Conservation (phyloP, 64 coral and sea anemone species). For the Dendrophyllia cribrosa region DNA sequence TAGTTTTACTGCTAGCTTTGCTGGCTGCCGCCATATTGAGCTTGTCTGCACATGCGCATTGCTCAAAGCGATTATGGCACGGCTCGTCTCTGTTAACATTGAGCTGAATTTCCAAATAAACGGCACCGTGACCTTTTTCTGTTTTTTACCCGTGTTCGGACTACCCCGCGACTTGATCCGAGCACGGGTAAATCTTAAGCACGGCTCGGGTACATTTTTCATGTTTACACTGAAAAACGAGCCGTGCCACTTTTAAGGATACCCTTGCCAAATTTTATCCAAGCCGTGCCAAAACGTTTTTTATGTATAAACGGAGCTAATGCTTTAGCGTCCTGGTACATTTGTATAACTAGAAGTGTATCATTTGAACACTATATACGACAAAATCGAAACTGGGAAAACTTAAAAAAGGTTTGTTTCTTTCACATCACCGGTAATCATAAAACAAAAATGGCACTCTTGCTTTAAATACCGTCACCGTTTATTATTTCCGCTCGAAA, state of each 20-base stretch:
- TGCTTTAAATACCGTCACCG: not conserved
- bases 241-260: no score
- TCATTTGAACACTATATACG: no score
- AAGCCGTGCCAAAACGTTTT: no score
- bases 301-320: no score
- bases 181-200: not conserved
- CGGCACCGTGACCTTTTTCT: not conserved
- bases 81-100: not conserved
- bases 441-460: no score
- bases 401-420: no score
- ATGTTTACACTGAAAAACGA: not conserved
- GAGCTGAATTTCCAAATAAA: not conserved
- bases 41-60: not conserved
- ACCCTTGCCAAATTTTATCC: no score
- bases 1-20: not conserved
- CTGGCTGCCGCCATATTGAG: not conserved
- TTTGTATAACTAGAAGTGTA: no score
- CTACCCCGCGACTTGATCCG: not conserved
- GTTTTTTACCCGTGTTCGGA: constrained; percentile 5
- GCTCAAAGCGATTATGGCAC: not conserved
- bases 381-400: no score
- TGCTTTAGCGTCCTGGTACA: no score
- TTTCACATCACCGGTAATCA: no score
- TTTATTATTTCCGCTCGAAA: not conserved
- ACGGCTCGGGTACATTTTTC: no score